Evolutionary conservation across 2,113 vertebrate genomes (phyloP), one percentile per base, ranked within the genome.

Genomic region (Brachyhypopomus occidentalis): DNA sequence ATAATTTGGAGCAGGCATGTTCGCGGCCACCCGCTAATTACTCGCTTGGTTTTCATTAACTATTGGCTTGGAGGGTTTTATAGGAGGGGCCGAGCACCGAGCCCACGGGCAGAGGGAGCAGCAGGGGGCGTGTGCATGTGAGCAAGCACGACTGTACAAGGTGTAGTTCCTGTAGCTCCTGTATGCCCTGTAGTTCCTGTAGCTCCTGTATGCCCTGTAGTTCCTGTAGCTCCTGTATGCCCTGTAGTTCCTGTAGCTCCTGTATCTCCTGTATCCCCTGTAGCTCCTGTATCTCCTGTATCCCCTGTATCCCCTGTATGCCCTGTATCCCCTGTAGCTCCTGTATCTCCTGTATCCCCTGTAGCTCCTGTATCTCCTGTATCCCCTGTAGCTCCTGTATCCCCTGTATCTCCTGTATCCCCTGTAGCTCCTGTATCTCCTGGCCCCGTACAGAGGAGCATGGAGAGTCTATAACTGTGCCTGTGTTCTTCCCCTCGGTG

Each of bases 401-500:
- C 60, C 83, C 60, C 76, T 58, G 75, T 56, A 59, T 79, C 60
- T 85, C 60, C 76, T 58, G 75, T 56, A 59, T 79, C 60, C 83
- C 60, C 76, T 58, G 75, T 56, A 59, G 76, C 60, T 85, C 60
- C 76, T 58, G 75, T 56, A 59, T 79, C 60, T 85, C 60, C 76
- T 58, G 75, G 55, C 77, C 69, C 30, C 12, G 66, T 60, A 58
- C 41, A n/a, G 72, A 62, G 60, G 62, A 48, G 66, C 16, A 38
- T 30, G 23, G 30, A 69, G 72, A 62, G 74, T 62, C 12, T 86
- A 79, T 80, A 89, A 67, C 84, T 79, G 19, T 84, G 84, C 89
- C 80, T 83, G 77, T 73, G 84, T 85, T 73, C 72, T 70, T 89
- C 88, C 84, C 79, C 89, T 88, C 84, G 77, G 81, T 72, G 78